Conservation (phyloP, 1,140 invertebrate species). For the Adelges cooleyi region DNA sequence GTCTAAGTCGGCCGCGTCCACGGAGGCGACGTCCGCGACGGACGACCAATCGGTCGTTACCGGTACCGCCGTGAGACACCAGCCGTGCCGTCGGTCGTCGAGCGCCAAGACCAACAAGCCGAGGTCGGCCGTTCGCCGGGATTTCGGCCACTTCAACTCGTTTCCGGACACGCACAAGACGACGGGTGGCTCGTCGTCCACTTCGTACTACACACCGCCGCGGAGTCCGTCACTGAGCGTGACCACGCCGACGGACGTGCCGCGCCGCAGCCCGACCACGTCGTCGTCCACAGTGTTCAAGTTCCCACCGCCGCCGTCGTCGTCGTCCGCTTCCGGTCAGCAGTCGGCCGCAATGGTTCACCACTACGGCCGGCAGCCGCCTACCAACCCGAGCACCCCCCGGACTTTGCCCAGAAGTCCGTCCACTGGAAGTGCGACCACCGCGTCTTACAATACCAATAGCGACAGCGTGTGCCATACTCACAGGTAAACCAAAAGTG, state of each 20-base stretch:
- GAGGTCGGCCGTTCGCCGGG: not conserved
- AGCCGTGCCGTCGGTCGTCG: constrained; percentile 3
- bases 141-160: constrained; percentile 10
- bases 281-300: constrained; percentile 24
- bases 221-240: constrained; percentile 16
- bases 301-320: not conserved
- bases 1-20: constrained; percentile 7
- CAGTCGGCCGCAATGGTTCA: not conserved
- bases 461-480: constrained; percentile 1
- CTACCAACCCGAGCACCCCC: not conserved
- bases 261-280: constrained; percentile 3
- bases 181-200: not conserved
- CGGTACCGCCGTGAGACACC: not conserved
- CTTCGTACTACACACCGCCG: not conserved
- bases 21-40: not conserved
- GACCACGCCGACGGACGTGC: constrained; percentile 2
- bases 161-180: constrained; percentile 9
- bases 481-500: no score
- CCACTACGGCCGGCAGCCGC: not conserved
- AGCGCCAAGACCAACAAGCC: constrained; percentile 10
- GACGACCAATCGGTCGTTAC: not conserved
- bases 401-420: constrained; percentile 18
- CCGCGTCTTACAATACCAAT: constrained; percentile 5
- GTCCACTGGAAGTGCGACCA: constrained; percentile 1
- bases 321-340: not conserved